phyloP scores from a whole-genome alignment of 2,888 invertebrate genomes.

The Koerneria pararmatus region DNA sequence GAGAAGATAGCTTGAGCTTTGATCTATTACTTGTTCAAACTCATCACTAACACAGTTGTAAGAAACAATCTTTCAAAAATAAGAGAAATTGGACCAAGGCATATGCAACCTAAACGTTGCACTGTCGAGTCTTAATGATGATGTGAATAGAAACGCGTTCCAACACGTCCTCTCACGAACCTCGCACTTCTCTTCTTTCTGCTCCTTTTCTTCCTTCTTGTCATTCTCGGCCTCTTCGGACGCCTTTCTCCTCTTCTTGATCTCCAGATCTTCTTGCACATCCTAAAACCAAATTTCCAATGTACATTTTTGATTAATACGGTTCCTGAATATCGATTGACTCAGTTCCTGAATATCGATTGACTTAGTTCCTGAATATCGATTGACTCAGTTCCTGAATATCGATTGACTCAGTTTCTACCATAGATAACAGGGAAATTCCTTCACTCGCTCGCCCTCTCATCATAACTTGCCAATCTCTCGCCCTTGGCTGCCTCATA shows the following conservation, averaged over 20 bases:
- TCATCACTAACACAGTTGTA: too few species aligned
- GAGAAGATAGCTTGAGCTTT: too few species aligned
- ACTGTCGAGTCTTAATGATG: too few species aligned
- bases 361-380: neutral
- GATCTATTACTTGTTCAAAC: too few species aligned
- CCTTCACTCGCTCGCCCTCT: conserved; percentile 53
- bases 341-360: neutral
- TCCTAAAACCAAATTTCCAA: conserved; percentile 20
- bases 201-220: conserved; percentile 26
- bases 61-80: too few species aligned
- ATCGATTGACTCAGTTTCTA: conserved; percentile 5
- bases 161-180: too few species aligned
- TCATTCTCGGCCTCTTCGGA: conserved; percentile 28
- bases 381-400: neutral
- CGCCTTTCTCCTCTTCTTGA: conserved; percentile 23
- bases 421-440: conserved; percentile 24
- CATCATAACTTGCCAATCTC: conserved; percentile 23
- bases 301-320: neutral
- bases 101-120: too few species aligned
- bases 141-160: too few species aligned
- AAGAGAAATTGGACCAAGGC: too few species aligned
- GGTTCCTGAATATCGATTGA: neutral
- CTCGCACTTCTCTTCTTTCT: too few species aligned
- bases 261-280: conserved; percentile 29
- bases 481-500: conserved; percentile 65